A percentile compares a stretch with the other conserved stretches of the same genome.
Evolutionary conservation across 2,797 vertebrate species (phyloP).

Genomic region (Anas bahamensis): DNA sequence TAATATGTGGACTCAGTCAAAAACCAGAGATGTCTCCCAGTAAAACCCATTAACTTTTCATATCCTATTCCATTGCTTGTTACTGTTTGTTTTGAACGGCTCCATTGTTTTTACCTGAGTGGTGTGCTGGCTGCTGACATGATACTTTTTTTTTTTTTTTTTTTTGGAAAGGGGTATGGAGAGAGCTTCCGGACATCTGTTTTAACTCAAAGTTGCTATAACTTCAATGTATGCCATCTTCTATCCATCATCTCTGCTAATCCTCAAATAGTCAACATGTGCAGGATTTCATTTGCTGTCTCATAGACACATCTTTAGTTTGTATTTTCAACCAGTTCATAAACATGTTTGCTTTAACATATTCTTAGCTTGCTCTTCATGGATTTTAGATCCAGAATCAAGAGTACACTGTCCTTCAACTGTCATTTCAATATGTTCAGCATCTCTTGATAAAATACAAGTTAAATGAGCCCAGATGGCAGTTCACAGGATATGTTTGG

Average conservation of each 20-base stretch:
- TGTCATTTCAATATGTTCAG: slow-evolving; percentile 35
- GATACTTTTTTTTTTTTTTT: neutral
- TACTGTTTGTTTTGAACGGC: neutral
- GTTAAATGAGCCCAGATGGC: slow-evolving; percentile 58
- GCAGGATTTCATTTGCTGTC: slow-evolving; percentile 50
- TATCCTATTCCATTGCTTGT: neutral
- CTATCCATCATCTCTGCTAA: slow-evolving; percentile 63
- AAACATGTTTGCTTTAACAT: slow-evolving; percentile 30
- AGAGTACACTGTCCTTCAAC: slow-evolving; percentile 38
- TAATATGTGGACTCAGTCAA: rapidly evolving
- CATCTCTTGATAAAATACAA: slow-evolving; percentile 42
- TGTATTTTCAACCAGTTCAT: slow-evolving; percentile 41
- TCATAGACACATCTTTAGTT: slow-evolving; percentile 42
- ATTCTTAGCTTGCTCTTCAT: slow-evolving; percentile 39
- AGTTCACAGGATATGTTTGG: slow-evolving; percentile 32
- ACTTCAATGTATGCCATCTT: slow-evolving; percentile 70
- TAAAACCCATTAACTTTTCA: neutral
- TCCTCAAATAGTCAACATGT: slow-evolving; percentile 55
- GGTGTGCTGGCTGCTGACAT: neutral
- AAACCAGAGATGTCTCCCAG: neutral
- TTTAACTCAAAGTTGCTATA: slow-evolving; percentile 66
- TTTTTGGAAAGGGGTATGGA: neutral
- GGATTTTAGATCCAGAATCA: slow-evolving; percentile 60
- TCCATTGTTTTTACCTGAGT: neutral
- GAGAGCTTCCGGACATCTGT: slow-evolving; percentile 48